phyloP scores from a whole-genome alignment of 2,888 invertebrate genomes.

The Spilosoma lubricipeda region DNA sequence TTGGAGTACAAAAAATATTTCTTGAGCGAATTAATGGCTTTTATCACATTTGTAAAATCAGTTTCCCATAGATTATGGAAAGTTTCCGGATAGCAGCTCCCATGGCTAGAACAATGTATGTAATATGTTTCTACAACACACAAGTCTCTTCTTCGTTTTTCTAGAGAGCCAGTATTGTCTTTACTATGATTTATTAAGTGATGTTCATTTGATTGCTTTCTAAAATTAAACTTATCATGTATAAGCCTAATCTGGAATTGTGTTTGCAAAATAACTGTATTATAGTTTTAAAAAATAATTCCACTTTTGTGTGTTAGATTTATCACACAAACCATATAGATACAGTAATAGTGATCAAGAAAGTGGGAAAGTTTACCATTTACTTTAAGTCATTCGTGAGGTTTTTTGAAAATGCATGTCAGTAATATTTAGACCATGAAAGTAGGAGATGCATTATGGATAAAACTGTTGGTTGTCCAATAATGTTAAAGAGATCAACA shows the following conservation, averaged over 20 bases:
- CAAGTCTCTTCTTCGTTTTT: conserved; percentile 56
- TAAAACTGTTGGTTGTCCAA: no score
- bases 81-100: conserved; percentile 70
- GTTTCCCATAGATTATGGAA: conserved; percentile 58
- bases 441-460: no score
- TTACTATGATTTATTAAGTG: conserved; percentile 36
- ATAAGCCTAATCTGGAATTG: background rate
- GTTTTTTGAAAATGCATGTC: no score
- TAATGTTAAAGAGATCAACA: no score
- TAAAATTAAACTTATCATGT: background rate
- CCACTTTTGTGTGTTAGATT: no score
- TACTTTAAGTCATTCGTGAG: no score
- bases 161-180: conserved; percentile 61
- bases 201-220: conserved; percentile 19
- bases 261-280: no score
- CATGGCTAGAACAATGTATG: conserved; percentile 64
- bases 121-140: conserved; percentile 54
- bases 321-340: no score
- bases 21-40: background rate
- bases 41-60: conserved; percentile 28
- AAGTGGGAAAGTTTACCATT: no score
- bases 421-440: no score
- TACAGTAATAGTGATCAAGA: no score
- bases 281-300: no score
- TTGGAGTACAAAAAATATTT: background rate